These are phyloP conservation scores for Parapsyche elsis DNA, from an alignment of 1,140 invertebrate genomes.

Conservation along the genomic window DNA sequence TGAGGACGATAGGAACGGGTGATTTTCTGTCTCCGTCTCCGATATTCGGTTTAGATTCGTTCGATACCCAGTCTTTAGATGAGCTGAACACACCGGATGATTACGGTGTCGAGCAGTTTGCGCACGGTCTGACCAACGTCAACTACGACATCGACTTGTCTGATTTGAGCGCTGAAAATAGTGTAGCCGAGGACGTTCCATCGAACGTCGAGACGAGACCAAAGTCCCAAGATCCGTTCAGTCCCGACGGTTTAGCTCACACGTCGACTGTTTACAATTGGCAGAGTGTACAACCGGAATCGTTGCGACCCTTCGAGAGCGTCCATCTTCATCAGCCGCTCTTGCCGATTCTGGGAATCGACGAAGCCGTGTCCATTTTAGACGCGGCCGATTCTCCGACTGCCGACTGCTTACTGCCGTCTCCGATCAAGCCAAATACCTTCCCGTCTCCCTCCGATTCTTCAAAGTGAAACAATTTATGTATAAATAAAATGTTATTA, in stretches of 20 bases:
- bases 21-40: slow-evolving; percentile 70
- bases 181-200: slow-evolving; percentile 71
- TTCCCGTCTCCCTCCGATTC: not conserved
- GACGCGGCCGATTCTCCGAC: slow-evolving; percentile 70
- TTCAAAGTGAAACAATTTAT: slow-evolving; percentile 1
- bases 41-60: slow-evolving; percentile 64
- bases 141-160: slow-evolving; percentile 80
- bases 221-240: slow-evolving; percentile 61
- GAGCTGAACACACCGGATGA: slow-evolving; percentile 72
- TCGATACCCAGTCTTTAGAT: slow-evolving; percentile 69
- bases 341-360: slow-evolving; percentile 40
- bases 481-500: too few species aligned
- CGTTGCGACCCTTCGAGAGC: slow-evolving; percentile 29
- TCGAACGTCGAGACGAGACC: slow-evolving; percentile 43
- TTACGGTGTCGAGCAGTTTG: slow-evolving; percentile 63
- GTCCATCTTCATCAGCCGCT: slow-evolving; percentile 16
- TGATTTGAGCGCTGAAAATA: slow-evolving; percentile 76
- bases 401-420: slow-evolving; percentile 71
- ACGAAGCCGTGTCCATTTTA: slow-evolving; percentile 68
- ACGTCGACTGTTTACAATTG: slow-evolving; percentile 55
- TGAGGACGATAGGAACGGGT: slow-evolving; percentile 57
- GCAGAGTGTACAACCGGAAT: slow-evolving; percentile 40
- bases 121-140: slow-evolving; percentile 72
- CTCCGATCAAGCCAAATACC: slow-evolving; percentile 71
- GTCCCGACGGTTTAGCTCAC: slow-evolving; percentile 59